phyloP scores from a whole-genome alignment of 1,140 invertebrate species.

The Hyles vespertilio region DNA sequence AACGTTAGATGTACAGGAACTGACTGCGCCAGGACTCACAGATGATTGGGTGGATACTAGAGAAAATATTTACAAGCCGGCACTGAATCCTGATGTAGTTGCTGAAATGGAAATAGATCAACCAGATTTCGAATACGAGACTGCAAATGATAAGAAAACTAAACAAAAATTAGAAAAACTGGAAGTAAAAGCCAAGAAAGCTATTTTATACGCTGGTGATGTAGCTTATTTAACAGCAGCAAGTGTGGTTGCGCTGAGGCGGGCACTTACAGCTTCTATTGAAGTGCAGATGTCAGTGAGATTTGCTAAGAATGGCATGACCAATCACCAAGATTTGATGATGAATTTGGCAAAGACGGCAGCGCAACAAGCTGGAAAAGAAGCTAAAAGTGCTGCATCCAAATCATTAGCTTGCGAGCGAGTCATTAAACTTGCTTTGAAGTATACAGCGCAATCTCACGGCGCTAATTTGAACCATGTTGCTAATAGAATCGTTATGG shows the following conservation, averaged over 20 bases:
- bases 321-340: slow-evolving; percentile 67
- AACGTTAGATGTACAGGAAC: slow-evolving; percentile 45
- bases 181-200: slow-evolving; percentile 64
- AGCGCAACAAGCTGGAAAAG: slow-evolving; percentile 65
- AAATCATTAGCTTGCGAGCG: slow-evolving; percentile 62
- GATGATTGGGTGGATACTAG: slow-evolving; percentile 57
- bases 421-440: slow-evolving; percentile 60
- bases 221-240: slow-evolving; percentile 64
- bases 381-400: slow-evolving; percentile 61
- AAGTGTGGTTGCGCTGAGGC: slow-evolving; percentile 62
- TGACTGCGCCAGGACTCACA: slow-evolving; percentile 40
- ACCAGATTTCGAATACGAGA: slow-evolving; percentile 49
- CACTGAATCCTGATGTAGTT: slow-evolving; percentile 48
- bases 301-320: slow-evolving; percentile 64
- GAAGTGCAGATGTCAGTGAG: slow-evolving; percentile 67
- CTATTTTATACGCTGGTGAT: slow-evolving; percentile 63
- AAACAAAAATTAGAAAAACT: slow-evolving; percentile 57
- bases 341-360: slow-evolving; percentile 69
- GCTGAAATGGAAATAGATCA: slow-evolving; percentile 64
- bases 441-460: slow-evolving; percentile 65
- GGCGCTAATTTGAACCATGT: slow-evolving; percentile 62
- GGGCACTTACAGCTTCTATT: slow-evolving; percentile 62
- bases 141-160: slow-evolving; percentile 47
- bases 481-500: slow-evolving; percentile 67
- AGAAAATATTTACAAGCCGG: slow-evolving; percentile 38